Conservation (phyloP, 2,888 invertebrate species). For the Nephrotoma guestfalica region DNA sequence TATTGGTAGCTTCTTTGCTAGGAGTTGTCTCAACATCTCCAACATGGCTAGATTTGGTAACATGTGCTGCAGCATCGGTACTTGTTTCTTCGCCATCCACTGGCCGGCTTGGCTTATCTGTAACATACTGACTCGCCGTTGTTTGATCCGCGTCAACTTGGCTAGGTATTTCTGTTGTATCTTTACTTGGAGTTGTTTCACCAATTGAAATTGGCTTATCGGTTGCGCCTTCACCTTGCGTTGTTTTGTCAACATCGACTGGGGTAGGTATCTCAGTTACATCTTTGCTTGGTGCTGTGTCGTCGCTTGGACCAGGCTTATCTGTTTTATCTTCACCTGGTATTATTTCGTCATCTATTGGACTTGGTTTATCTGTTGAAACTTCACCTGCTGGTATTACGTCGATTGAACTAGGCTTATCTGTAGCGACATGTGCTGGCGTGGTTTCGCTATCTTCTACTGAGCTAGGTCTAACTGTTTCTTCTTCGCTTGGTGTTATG, state of each 20-base stretch:
- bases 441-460: conserved; percentile 4
- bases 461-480: not conserved
- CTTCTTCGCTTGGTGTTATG: conserved; percentile 7
- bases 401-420: not conserved
- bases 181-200: not conserved
- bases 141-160: not conserved
- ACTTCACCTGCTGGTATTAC: not conserved
- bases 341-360: conserved; percentile 8
- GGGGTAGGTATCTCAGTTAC: conserved; percentile 7
- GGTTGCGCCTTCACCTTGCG: not conserved
- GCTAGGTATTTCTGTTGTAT: not conserved
- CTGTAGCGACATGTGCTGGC: conserved; percentile 2
- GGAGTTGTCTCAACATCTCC: conserved; percentile 10
- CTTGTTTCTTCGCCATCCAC: not conserved
- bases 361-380: conserved; percentile 9
- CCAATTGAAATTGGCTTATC: not conserved
- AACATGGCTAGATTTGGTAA: conserved; percentile 7
- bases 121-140: not conserved
- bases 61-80: conserved; percentile 4
- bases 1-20: conserved; percentile 4
- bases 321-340: conserved; percentile 1
- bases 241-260: not conserved
- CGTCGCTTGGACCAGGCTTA: conserved; percentile 8
- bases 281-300: conserved; percentile 9
- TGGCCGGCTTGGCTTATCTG: not conserved